Percentiles rank a stretch among this genome's conserved stretches.
These are phyloP conservation scores for Cheilosia vernalis DNA, from an alignment of 2,888 invertebrate genomes.

Conservation along the genomic window DNA sequence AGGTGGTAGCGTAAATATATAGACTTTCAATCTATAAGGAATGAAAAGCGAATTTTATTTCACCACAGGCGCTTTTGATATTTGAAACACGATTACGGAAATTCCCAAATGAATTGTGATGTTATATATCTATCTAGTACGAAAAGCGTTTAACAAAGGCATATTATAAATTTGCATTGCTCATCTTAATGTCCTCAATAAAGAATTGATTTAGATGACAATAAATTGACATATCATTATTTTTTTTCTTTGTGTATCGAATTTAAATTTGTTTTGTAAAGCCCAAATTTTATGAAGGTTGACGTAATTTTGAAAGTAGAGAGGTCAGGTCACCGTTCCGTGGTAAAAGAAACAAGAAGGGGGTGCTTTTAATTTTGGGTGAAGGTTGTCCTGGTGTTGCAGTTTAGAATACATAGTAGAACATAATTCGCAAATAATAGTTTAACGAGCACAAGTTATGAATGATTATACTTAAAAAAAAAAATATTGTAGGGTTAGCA, in stretches of 20 bases:
- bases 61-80: conserved; percentile 19
- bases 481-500: too few relatives aligned
- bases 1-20: background rate
- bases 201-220: conserved; percentile 37
- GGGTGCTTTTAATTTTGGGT: too few relatives aligned
- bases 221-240: conserved; percentile 31
- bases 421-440: too few relatives aligned
- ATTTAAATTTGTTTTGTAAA: conserved; percentile 26
- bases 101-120: conserved; percentile 34
- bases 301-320: conserved; percentile 19
- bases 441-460: too few relatives aligned
- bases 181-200: conserved; percentile 32
- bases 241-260: conserved; percentile 29
- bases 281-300: conserved; percentile 35
- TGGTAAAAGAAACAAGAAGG: too few relatives aligned
- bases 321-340: too few relatives aligned
- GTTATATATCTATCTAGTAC: background rate
- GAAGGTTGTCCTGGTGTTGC: too few relatives aligned
- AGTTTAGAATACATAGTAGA: too few relatives aligned
- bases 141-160: conserved; percentile 16
- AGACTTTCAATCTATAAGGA: conserved; percentile 35
- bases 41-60: conserved; percentile 31
- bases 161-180: conserved; percentile 36
- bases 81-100: conserved; percentile 49
- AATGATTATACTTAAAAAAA: too few relatives aligned